phyloP scores from a whole-genome alignment of 1,140 invertebrate genomes.

The Solenopsis fugax region DNA sequence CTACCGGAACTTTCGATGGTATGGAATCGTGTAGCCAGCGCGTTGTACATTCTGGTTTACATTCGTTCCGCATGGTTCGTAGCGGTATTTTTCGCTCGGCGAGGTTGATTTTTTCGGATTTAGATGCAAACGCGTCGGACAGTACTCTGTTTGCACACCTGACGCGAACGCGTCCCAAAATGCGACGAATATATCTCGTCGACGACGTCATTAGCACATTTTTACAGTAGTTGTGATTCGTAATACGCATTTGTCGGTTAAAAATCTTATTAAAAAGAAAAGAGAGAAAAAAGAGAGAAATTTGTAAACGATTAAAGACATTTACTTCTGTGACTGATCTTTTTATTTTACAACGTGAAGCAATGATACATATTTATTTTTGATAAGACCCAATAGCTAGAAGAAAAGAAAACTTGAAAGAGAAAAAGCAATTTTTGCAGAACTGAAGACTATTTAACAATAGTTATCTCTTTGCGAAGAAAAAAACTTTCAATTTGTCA shows the following conservation, averaged over 20 bases:
- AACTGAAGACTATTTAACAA: not conserved
- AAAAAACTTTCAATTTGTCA: constrained; percentile 56
- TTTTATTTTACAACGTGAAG: not conserved
- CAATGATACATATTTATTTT: not conserved
- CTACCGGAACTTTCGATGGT: constrained; percentile 54
- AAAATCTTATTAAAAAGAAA: not conserved
- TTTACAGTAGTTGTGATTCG: constrained; percentile 5
- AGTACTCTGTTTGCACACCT: constrained; percentile 63
- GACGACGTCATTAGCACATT: constrained; percentile 35
- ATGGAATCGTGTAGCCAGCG: constrained; percentile 42
- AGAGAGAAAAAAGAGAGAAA: not conserved
- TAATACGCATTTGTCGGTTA: not conserved
- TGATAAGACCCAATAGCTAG: not conserved
- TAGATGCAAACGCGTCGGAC: constrained; percentile 68
- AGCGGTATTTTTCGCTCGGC: constrained; percentile 58
- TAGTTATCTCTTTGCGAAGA: constrained; percentile 39
- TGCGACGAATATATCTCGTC: constrained; percentile 37
- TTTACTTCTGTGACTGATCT: not conserved
- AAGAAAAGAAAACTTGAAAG: not conserved
- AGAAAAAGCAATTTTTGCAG: not conserved
- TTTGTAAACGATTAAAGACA: not conserved
- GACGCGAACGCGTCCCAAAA: constrained; percentile 43
- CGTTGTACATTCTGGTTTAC: constrained; percentile 52
- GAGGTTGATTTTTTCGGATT: constrained; percentile 62
- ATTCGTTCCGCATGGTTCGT: constrained; percentile 54